A percentile compares a stretch with the other conserved stretches of the same genome.
Evolutionary conservation across 2,113 vertebrate genomes (phyloP).

Genomic region (Malurus elegans): DNA sequence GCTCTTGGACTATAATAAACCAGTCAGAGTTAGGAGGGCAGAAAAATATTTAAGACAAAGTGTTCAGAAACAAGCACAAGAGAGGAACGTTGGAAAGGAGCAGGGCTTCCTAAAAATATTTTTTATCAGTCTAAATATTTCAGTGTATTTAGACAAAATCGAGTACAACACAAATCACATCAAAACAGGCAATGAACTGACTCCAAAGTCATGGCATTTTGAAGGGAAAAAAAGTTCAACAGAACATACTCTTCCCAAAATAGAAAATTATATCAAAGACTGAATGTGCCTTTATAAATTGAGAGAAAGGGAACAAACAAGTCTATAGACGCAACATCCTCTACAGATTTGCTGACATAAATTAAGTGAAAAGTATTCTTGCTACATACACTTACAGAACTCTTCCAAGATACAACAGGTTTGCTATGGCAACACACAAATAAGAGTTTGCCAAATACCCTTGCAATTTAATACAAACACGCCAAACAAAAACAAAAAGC

Average conservation of each 20-base stretch:
- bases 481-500: background rate
- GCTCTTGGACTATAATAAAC: background rate
- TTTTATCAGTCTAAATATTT: constrained; percentile 24
- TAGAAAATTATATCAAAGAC: constrained; percentile 16
- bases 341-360: constrained; percentile 38
- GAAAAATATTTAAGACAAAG: background rate
- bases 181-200: background rate
- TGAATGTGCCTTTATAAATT: background rate
- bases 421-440: constrained; percentile 12
- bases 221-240: background rate
- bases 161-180: background rate
- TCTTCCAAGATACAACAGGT: background rate
- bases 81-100: background rate
- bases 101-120: background rate
- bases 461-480: background rate
- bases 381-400: background rate
- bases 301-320: constrained; percentile 37
- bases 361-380: constrained; percentile 13
- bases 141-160: constrained; percentile 18
- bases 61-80: background rate
- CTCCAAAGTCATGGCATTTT: background rate
- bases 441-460: background rate
- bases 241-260: constrained; percentile 10
- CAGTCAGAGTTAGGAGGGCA: background rate
- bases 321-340: constrained; percentile 25